Conservation (phyloP, 2,888 invertebrate genomes). For the Eucera pruinosa region DNA sequence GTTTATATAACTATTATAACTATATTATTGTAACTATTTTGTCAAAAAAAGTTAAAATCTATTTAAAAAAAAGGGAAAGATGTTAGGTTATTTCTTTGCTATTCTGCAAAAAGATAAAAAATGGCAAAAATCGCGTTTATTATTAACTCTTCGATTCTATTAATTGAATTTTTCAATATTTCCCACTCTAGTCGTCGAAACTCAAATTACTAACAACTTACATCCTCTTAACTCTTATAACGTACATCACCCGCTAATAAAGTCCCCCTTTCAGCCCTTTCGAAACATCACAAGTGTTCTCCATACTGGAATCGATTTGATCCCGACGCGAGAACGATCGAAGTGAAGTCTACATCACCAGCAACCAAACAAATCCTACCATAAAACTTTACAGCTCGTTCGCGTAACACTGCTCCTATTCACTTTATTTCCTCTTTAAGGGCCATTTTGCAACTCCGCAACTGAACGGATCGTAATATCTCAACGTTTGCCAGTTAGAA, state of each 20-base stretch:
- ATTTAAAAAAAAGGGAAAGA: too few species aligned
- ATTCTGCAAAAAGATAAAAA: too few species aligned
- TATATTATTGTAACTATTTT: too few species aligned
- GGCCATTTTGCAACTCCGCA: not conserved
- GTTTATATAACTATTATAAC: too few species aligned
- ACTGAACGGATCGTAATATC: not conserved
- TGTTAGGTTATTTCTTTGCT: too few species aligned
- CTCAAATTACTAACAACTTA: too few species aligned
- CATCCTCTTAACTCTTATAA: not conserved
- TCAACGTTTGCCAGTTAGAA: too few species aligned
- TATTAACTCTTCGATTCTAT: too few species aligned
- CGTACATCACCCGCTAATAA: slow-evolving; percentile 7
- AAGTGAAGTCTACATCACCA: not conserved
- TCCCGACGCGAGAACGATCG: slow-evolving; percentile 7
- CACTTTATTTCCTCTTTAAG: not conserved
- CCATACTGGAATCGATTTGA: not conserved
- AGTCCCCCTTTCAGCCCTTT: slow-evolving; percentile 1
- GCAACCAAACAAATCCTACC: slow-evolving; percentile 10
- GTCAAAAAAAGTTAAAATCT: too few species aligned
- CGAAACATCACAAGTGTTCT: slow-evolving; percentile 1
- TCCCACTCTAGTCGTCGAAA: too few species aligned
- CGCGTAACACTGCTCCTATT: slow-evolving; percentile 1
- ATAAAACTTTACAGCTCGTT: slow-evolving; percentile 13
- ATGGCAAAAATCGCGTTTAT: too few species aligned
- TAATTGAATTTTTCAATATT: too few species aligned